Conservation (phyloP, 2,797 vertebrate genomes). For the Phyllotis vaccarum region DNA sequence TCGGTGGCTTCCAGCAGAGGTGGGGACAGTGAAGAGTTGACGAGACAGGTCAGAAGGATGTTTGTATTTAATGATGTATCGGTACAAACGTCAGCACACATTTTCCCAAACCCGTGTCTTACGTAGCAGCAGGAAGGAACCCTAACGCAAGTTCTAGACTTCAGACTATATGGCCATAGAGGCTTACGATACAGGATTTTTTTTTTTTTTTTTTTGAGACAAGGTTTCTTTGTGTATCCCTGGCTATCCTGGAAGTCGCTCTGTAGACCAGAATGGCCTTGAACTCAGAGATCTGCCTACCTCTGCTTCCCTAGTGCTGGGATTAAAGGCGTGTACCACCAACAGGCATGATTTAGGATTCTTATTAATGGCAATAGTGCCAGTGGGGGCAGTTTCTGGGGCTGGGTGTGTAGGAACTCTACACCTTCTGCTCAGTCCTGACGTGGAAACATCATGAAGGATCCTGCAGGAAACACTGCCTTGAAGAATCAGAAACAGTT, state of each 20-base stretch:
- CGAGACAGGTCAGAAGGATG: neutral
- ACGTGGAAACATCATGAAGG: neutral
- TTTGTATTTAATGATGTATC: neutral
- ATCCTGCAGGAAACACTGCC: neutral
- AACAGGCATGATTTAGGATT: neutral
- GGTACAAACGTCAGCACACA: neutral
- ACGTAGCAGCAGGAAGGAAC: neutral
- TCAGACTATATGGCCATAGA: neutral
- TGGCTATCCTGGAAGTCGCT: neutral
- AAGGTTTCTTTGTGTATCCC: neutral
- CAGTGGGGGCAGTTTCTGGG: rapidly evolving
- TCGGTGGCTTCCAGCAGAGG: neutral
- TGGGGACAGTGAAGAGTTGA: neutral
- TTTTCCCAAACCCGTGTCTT: neutral
- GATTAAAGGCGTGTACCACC: neutral
- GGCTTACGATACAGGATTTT: neutral
- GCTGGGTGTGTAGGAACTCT: neutral
- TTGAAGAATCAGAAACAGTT: neutral
- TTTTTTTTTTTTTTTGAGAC: no score
- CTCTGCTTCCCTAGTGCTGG: neutral
- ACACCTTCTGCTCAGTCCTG: neutral
- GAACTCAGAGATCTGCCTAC: neutral
- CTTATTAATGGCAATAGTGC: neutral
- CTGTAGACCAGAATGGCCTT: neutral
- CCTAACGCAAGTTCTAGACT: neutral